Conservation (phyloP, 2,113 vertebrate species). For the Phalacrocorax aristotelis region DNA sequence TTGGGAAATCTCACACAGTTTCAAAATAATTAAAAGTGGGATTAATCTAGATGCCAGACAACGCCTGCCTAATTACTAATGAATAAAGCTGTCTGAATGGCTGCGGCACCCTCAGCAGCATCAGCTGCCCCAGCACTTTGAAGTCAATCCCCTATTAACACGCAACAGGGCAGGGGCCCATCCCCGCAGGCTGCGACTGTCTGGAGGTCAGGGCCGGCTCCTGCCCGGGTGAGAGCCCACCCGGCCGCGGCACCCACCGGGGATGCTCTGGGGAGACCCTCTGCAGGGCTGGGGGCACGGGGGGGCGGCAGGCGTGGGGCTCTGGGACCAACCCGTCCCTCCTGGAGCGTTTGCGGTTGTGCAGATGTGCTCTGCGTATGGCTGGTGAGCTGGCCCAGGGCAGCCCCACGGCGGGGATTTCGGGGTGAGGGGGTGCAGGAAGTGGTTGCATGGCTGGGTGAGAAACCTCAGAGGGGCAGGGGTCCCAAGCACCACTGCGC, state of each 20-base stretch:
- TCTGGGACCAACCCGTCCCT: not conserved
- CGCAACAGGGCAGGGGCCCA: not conserved
- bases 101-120: slow-evolving; percentile 17
- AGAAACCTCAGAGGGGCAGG: not conserved
- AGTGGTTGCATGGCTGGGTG: rapidly evolving
- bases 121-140: not conserved
- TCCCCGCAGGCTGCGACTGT: not conserved
- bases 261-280: not conserved
- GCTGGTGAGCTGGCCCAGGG: not conserved
- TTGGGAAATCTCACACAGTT: slow-evolving; percentile 56
- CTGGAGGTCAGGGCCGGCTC: not conserved
- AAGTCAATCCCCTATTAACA: not conserved
- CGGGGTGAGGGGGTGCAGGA: not conserved
- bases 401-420: rapidly evolving
- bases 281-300: rapidly evolving
- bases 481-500: not conserved
- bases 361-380: not conserved
- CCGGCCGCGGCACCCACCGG: rapidly evolving
- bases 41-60: slow-evolving; percentile 57
- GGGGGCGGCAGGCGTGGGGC: rapidly evolving
- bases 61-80: slow-evolving; percentile 38
- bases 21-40: slow-evolving; percentile 65
- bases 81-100: slow-evolving; percentile 22
- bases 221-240: not conserved
- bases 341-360: not conserved